A percentile compares a stretch with the other conserved stretches of the same genome.
Conservation (phyloP, 2,888 invertebrate genomes). For the Leptothorax acervorum region DNA sequence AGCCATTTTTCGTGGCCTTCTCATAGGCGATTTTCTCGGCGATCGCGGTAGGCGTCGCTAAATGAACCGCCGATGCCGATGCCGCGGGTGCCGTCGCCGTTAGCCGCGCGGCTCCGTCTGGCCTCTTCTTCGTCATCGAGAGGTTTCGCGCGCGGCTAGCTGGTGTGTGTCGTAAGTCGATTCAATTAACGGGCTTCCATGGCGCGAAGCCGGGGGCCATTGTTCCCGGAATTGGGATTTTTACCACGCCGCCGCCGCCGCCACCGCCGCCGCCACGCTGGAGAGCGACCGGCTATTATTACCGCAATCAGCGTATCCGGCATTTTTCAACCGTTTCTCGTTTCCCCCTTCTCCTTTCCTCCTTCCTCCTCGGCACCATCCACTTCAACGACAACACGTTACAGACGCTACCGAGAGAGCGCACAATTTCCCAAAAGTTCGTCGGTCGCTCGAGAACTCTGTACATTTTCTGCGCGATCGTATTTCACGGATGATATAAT, state of each 20-base stretch:
- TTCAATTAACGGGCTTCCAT: constrained; percentile 84
- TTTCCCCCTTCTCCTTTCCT: constrained; percentile 6
- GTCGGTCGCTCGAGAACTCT: constrained; percentile 9
- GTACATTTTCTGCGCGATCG: background rate
- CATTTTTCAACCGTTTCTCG: constrained; percentile 78
- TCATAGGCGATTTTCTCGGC: constrained; percentile 33
- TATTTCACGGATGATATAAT: constrained; percentile 16
- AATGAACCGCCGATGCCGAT: constrained; percentile 1
- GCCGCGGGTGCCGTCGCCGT: background rate
- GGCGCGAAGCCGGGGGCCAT: constrained; percentile 79
- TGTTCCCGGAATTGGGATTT: constrained; percentile 83
- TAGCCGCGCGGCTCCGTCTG: constrained; percentile 36
- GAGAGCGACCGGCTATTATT: constrained; percentile 74
- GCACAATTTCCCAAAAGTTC: constrained; percentile 10
- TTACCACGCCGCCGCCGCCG: constrained; percentile 75
- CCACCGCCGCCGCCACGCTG: constrained; percentile 48
- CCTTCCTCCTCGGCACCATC: background rate
- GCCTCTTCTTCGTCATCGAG: constrained; percentile 60
- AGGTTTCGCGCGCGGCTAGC: constrained; percentile 42
- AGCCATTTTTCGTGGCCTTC: constrained; percentile 38
- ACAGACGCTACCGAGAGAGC: background rate
- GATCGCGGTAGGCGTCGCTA: constrained; percentile 40
- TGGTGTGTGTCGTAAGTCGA: constrained; percentile 80
- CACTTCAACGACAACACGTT: background rate
- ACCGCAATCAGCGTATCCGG: constrained; percentile 82